Evolutionary conservation across 2,797 vertebrate genomes (phyloP), one percentile per base, ranked within the genome.

Genomic region (Lates japonicus): DNA sequence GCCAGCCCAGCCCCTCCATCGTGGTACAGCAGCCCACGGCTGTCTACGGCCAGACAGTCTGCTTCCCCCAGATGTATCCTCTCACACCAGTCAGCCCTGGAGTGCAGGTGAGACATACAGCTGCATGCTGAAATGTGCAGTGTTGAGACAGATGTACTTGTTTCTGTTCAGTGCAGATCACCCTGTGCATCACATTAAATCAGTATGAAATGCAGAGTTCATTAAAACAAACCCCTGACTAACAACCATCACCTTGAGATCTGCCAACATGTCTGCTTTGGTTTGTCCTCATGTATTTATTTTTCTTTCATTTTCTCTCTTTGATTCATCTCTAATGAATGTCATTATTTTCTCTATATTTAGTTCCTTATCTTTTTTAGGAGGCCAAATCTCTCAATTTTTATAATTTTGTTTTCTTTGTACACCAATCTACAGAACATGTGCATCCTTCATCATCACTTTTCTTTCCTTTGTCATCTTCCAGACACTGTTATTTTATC

Each of bases 31-130:
- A 98, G 91, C 97, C 98, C 74, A 97, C 96, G 11, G 82, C 98
- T 4, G 96, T 99, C 52, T 99, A 99, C 78, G 96, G 97, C 57
- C 98, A 98, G 84, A 96, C 97, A 5, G 97, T 99, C 89, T 99
- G 98, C 95, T 99, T 99, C 92, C 97, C 97, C 83, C 98, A 98
- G 96, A 98, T 99, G 97, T 99, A 99, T 93, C 98, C 98, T 0
- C 96, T 99, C 86, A 96, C 95, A 9, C 97, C 98, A 35, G 98
- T 99, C 90, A 99, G 98, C 92, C 98, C 98, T 61, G 98, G 98
- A 61, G 97, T 99, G 66, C 98, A 99, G 96, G 98, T 99, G 95
- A 96, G 94, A 75, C 25, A 9, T 64, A 58, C 39, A 17, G 29
- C 57, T 48, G 46, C 79, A 48, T 71, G 12, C n/a, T 54, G 10